Evolutionary conservation across 2,888 invertebrate species (phyloP).

Genomic region (Chymomyza amoena): DNA sequence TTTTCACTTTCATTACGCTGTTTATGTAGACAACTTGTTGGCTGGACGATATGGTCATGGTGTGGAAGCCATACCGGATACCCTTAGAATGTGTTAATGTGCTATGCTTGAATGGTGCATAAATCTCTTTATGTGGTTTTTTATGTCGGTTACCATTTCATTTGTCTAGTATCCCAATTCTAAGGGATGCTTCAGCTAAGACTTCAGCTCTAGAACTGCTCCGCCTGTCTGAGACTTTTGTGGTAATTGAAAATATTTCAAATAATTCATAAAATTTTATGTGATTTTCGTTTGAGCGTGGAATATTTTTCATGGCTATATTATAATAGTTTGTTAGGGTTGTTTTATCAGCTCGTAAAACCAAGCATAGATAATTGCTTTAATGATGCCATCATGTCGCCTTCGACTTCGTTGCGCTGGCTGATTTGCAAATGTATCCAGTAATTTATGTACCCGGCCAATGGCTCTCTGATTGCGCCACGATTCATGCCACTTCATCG

Average conservation of each 20-base stretch:
- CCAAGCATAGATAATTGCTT: slow-evolving; percentile 63
- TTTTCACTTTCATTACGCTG: slow-evolving; percentile 63
- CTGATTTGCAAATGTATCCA: slow-evolving; percentile 55
- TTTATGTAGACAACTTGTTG: slow-evolving; percentile 45
- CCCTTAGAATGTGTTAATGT: slow-evolving; percentile 67
- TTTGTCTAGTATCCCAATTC: slow-evolving; percentile 31
- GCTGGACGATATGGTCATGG: slow-evolving; percentile 2
- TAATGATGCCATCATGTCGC: slow-evolving; percentile 65
- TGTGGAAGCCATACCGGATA: slow-evolving; percentile 14
- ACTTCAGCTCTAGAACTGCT: background rate
- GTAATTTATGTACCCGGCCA: slow-evolving; percentile 8
- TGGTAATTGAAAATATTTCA: slow-evolving; percentile 71
- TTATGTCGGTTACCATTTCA: slow-evolving; percentile 41
- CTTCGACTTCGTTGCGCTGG: slow-evolving; percentile 52
- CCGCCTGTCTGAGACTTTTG: slow-evolving; percentile 9
- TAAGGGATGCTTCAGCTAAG: slow-evolving; percentile 13
- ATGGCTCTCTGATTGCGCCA: background rate
- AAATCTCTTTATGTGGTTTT: slow-evolving; percentile 69
- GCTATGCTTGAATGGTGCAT: slow-evolving; percentile 68
- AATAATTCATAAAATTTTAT: slow-evolving; percentile 74
- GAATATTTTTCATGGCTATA: slow-evolving; percentile 42
- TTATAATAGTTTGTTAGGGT: slow-evolving; percentile 53
- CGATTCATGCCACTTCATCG: slow-evolving; percentile 13
- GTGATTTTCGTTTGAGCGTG: slow-evolving; percentile 44
- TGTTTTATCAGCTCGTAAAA: slow-evolving; percentile 43